These are phyloP conservation scores for Galerucella calmariensis DNA, from an alignment of 2,888 invertebrate species.

Conservation along the genomic window DNA sequence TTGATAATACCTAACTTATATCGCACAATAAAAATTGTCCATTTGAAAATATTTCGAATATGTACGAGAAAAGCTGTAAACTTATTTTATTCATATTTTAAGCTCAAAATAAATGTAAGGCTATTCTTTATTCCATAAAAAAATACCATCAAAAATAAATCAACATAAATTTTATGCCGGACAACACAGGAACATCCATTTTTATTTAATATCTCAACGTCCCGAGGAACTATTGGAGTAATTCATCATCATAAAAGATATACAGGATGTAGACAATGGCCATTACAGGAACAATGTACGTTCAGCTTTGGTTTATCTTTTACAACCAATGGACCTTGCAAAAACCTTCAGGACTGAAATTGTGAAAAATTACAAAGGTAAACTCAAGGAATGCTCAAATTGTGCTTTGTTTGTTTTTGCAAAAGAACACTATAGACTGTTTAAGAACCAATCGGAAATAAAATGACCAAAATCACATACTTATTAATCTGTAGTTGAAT, in stretches of 20 bases:
- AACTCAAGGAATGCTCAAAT: too few relatives aligned
- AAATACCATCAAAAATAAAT: constrained; percentile 27
- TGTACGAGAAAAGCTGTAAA: neutral
- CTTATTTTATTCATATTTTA: constrained; percentile 2
- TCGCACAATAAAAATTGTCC: too few relatives aligned
- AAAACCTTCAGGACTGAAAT: too few relatives aligned
- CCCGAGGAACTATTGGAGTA: constrained; percentile 16
- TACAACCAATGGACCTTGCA: too few relatives aligned
- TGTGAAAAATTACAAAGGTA: too few relatives aligned
- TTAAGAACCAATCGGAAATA: too few relatives aligned
- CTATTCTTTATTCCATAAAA: constrained; percentile 24
- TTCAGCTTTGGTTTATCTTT: neutral
- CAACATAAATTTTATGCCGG: constrained; percentile 27
- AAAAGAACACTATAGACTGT: too few relatives aligned
- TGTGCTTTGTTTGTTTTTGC: too few relatives aligned
- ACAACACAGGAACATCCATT: constrained; percentile 30
- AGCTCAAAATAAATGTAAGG: constrained; percentile 10
- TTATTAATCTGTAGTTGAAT: too few relatives aligned
- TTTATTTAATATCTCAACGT: constrained; percentile 28
- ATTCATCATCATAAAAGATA: constrained; percentile 19
- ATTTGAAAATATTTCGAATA: neutral
- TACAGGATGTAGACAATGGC: constrained; percentile 12
- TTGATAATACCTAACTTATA: too few relatives aligned
- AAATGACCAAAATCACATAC: too few relatives aligned
- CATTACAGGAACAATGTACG: neutral